Evolutionary conservation across 2,888 invertebrate species (phyloP).

Genomic region (Pasiphila rectangulata): DNA sequence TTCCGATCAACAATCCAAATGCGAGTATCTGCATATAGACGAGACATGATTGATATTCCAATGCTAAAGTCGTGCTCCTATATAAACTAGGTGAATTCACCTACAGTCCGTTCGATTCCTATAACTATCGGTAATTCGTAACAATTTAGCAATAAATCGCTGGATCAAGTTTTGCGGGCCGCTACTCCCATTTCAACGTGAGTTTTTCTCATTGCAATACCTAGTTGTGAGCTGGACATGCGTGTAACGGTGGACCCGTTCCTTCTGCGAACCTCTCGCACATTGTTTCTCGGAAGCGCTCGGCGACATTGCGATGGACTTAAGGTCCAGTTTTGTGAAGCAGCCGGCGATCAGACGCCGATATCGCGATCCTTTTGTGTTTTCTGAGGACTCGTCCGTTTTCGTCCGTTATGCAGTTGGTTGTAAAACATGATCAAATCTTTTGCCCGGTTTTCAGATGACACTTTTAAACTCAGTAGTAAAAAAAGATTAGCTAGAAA

Average conservation of each 20-base stretch:
- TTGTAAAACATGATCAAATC: not conserved
- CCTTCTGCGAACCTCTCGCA: slow-evolving; percentile 68
- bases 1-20: no score
- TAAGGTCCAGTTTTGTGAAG: slow-evolving; percentile 57
- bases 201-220: slow-evolving; percentile 73
- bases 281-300: slow-evolving; percentile 75
- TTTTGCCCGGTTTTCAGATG: no score
- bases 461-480: no score
- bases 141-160: slow-evolving; percentile 71
- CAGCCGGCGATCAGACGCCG: slow-evolving; percentile 54
- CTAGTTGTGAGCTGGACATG: slow-evolving; percentile 63
- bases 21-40: no score
- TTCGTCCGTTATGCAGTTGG: not conserved
- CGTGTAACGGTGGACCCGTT: slow-evolving; percentile 54
- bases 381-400: not conserved
- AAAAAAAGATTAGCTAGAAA: no score
- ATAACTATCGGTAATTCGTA: slow-evolving; percentile 62
- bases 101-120: slow-evolving; percentile 38
- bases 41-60: not conserved
- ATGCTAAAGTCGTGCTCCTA: not conserved
- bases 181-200: slow-evolving; percentile 67
- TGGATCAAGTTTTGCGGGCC: slow-evolving; percentile 52
- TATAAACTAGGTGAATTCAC: slow-evolving; percentile 3
- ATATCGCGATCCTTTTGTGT: slow-evolving; percentile 50
- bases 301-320: slow-evolving; percentile 60